phyloP scores from a whole-genome alignment of 1,140 invertebrate species.

The Papilio polyxenes region DNA sequence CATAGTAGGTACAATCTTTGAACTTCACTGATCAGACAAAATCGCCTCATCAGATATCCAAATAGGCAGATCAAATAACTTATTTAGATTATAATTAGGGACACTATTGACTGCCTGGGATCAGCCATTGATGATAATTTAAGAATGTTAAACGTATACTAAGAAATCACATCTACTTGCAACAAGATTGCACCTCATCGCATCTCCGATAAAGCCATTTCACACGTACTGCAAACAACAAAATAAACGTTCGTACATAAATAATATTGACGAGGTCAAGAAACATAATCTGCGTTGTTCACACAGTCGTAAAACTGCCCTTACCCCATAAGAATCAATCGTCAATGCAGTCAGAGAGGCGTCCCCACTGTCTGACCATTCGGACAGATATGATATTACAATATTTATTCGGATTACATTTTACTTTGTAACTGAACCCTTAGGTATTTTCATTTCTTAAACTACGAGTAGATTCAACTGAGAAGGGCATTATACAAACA shows the following conservation, averaged over 20 bases:
- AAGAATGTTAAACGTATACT: constrained; percentile 12
- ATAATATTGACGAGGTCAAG: constrained; percentile 60
- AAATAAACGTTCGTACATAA: constrained; percentile 47
- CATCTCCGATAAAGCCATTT: constrained; percentile 44
- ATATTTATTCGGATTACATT: constrained; percentile 29
- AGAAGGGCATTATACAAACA: background rate
- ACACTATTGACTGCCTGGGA: background rate
- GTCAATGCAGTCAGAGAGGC: constrained; percentile 46
- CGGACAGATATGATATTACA: constrained; percentile 38
- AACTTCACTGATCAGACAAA: background rate
- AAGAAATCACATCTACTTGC: constrained; percentile 30
- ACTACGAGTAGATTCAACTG: background rate
- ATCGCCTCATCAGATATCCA: background rate
- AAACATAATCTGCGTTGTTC: constrained; percentile 60
- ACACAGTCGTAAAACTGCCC: constrained; percentile 61
- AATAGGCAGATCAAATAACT: background rate
- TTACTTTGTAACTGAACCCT: constrained; percentile 34
- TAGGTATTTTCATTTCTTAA: background rate
- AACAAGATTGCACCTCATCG: constrained; percentile 24
- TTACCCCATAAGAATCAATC: constrained; percentile 59
- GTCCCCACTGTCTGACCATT: constrained; percentile 27
- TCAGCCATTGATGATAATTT: background rate
- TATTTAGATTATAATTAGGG: background rate
- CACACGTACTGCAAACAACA: constrained; percentile 48
- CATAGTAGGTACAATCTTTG: background rate